Evolutionary conservation across 2,888 invertebrate species (phyloP).

Genomic region (Coremacera marginata): DNA sequence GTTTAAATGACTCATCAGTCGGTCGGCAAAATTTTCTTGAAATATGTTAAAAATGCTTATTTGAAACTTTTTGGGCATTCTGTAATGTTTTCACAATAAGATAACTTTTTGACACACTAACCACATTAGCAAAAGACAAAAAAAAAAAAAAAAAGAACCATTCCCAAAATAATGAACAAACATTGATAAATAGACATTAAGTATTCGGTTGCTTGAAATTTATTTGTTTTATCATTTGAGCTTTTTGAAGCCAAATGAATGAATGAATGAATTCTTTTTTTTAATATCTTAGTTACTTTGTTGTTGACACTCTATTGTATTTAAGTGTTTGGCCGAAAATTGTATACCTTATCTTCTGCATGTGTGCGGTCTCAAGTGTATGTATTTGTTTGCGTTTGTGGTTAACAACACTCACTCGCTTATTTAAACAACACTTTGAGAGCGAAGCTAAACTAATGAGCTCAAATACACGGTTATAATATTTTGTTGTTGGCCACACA

Average conservation of each 20-base stretch:
- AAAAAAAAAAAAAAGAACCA: neutral
- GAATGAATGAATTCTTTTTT: neutral
- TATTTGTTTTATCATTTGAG: slow-evolving; percentile 24
- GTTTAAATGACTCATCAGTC: too few species aligned
- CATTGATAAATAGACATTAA: slow-evolving; percentile 28
- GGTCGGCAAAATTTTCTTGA: too few species aligned
- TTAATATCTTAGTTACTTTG: neutral
- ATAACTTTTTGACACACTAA: too few species aligned
- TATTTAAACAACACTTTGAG: slow-evolving; percentile 31
- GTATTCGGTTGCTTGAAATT: slow-evolving; percentile 32
- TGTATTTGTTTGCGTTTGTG: slow-evolving; percentile 15
- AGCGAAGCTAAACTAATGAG: slow-evolving; percentile 27
- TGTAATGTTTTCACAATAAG: too few species aligned
- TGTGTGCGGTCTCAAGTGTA: neutral
- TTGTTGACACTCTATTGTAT: neutral
- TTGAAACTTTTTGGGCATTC: too few species aligned
- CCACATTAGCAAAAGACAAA: neutral
- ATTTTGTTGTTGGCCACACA: slow-evolving; percentile 7
- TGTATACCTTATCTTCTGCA: neutral
- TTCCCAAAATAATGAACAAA: slow-evolving; percentile 30
- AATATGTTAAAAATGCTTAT: too few species aligned
- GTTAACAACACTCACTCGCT: slow-evolving; percentile 21
- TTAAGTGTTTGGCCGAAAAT: neutral
- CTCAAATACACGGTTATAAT: slow-evolving; percentile 23
- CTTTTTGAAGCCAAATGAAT: slow-evolving; percentile 16